Evolutionary conservation across 2,113 vertebrate genomes (phyloP).

Genomic region (Pterophyllum scalare): DNA sequence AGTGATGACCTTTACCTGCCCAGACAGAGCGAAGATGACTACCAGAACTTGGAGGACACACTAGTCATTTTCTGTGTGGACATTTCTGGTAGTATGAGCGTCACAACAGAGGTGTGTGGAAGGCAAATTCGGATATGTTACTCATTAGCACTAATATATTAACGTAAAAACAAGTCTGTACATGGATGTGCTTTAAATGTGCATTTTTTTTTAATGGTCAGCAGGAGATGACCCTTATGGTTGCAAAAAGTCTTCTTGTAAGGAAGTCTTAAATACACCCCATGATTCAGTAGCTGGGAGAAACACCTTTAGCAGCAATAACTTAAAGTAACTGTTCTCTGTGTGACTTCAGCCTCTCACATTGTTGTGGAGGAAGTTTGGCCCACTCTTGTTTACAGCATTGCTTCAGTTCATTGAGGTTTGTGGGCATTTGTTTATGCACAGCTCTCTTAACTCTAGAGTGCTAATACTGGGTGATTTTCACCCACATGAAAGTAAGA

Average conservation of each 20-base stretch:
- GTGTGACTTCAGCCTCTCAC: not conserved
- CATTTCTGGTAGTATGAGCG: constrained; percentile 82
- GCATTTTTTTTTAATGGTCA: too few species aligned
- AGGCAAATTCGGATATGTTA: not conserved
- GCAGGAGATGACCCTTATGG: not conserved
- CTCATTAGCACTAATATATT: too few species aligned
- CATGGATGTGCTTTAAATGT: too few species aligned
- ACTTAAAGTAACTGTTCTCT: not conserved
- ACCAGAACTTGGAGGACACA: constrained; percentile 80
- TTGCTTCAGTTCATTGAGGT: not conserved
- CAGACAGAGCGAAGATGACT: constrained; percentile 63
- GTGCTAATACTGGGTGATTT: too few species aligned
- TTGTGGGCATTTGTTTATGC: not conserved
- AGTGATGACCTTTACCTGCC: constrained; percentile 74
- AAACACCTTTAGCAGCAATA: not conserved
- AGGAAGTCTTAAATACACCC: not conserved
- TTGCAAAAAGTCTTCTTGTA: not conserved
- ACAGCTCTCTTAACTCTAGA: not conserved
- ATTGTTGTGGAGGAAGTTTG: not conserved
- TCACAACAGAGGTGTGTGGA: constrained; percentile 74
- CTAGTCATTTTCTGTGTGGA: constrained; percentile 83
- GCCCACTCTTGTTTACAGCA: not conserved
- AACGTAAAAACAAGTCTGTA: too few species aligned
- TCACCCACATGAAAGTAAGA: too few species aligned
- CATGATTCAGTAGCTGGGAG: not conserved